A percentile compares a stretch with the other conserved stretches of the same genome.
Evolutionary conservation across 2,797 vertebrate species (phyloP).

Genomic region (Propithecus perrieri): DNA sequence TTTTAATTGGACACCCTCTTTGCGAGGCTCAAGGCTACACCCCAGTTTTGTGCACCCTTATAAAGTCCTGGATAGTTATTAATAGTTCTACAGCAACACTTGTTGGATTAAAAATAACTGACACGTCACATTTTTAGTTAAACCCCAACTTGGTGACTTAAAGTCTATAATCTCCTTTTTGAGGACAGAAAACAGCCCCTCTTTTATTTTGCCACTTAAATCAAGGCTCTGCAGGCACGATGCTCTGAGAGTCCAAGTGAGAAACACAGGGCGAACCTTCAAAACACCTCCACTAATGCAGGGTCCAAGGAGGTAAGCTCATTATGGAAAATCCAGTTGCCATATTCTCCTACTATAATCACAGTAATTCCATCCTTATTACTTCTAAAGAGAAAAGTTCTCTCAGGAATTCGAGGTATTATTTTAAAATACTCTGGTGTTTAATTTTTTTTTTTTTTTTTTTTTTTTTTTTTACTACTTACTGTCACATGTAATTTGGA

Average conservation of each 20-base stretch:
- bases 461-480: not conserved
- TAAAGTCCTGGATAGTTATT: not conserved
- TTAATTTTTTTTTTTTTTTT: not conserved
- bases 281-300: not conserved
- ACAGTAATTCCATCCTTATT: not conserved
- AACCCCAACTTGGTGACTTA: not conserved
- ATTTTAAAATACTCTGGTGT: conserved; percentile 11
- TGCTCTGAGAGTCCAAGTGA: not conserved
- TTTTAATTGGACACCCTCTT: not conserved
- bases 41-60: not conserved
- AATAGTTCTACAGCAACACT: not conserved
- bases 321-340: not conserved
- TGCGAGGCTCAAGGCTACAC: not conserved
- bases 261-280: not conserved
- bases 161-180: not conserved
- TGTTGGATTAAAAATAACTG: not conserved
- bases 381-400: not conserved
- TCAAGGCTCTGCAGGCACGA: not conserved
- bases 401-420: not conserved
- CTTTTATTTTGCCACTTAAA: not conserved
- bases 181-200: not conserved
- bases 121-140: not conserved
- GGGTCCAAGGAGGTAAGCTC: not conserved
- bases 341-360: not conserved
- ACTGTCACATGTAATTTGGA: not conserved